phyloP scores from a whole-genome alignment of 2,113 vertebrate genomes.

The Corynorhinus townsendii region DNA sequence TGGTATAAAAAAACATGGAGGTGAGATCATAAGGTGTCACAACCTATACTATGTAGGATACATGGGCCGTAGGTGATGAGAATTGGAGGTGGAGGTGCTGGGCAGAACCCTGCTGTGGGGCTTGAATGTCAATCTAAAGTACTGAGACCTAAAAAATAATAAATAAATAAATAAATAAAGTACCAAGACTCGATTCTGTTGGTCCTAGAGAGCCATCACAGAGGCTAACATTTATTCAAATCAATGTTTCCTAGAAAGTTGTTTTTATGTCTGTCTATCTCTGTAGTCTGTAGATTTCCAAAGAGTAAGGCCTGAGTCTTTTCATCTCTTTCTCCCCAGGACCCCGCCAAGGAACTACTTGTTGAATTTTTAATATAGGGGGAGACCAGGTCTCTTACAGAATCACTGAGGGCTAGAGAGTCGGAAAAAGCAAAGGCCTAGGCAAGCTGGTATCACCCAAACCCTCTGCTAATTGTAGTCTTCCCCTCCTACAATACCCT shows the following conservation, averaged over 20 bases:
- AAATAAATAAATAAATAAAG: background rate
- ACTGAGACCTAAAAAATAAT: background rate
- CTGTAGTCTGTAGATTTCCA: background rate
- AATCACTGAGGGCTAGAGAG: background rate
- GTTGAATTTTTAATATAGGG: background rate
- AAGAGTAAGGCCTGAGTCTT: background rate
- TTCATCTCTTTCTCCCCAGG: background rate
- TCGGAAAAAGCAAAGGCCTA: background rate
- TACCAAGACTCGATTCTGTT: background rate
- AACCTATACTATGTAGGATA: background rate
- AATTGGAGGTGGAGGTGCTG: background rate
- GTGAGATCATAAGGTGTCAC: background rate
- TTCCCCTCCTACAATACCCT: background rate
- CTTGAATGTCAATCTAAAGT: background rate
- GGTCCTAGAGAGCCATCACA: background rate
- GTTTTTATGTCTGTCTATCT: background rate
- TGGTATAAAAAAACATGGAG: background rate
- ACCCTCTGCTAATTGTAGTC: background rate
- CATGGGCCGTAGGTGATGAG: background rate
- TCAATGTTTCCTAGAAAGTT: background rate
- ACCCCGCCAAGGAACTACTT: background rate
- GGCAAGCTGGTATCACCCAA: background rate
- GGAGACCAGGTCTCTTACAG: background rate
- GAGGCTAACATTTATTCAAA: background rate
- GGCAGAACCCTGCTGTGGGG: background rate